A percentile compares a stretch with the other conserved stretches of the same genome.
Evolutionary conservation across 2,888 invertebrate genomes (phyloP).

Genomic region (Plebejus argus): DNA sequence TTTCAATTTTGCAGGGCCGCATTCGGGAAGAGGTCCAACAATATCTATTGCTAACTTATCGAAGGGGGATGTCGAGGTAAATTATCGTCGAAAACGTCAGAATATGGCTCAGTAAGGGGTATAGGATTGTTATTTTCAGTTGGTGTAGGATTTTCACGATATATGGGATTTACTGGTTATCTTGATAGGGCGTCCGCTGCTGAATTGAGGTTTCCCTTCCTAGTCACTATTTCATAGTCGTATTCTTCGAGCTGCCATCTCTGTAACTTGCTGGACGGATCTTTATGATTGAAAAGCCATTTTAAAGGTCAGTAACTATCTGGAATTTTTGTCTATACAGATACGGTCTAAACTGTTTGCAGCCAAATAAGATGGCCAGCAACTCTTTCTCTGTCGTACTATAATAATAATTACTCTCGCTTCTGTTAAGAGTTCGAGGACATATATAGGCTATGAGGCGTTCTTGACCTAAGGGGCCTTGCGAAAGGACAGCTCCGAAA

Average conservation of each 20-base stretch:
- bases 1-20: too few species aligned
- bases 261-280: slow-evolving; percentile 37
- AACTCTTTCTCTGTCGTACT: slow-evolving; percentile 19
- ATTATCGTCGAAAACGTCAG: background rate
- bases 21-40: slow-evolving; percentile 13
- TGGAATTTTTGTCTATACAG: slow-evolving; percentile 40
- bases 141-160: background rate
- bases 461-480: too few species aligned
- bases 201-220: background rate
- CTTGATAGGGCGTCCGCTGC: too few species aligned
- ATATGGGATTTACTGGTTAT: background rate
- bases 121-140: background rate
- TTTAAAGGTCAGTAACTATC: slow-evolving; percentile 42
- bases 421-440: slow-evolving; percentile 35
- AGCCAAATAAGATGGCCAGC: slow-evolving; percentile 8
- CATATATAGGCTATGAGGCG: too few species aligned
- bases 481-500: too few species aligned
- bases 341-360: slow-evolving; percentile 18
- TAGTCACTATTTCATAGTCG: background rate
- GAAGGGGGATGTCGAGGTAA: slow-evolving; percentile 15
- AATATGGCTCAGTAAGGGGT: background rate
- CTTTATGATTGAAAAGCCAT: slow-evolving; percentile 42
- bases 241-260: slow-evolving; percentile 35
- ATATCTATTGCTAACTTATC: slow-evolving; percentile 9
- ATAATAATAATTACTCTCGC: slow-evolving; percentile 31